phyloP scores from a whole-genome alignment of 2,888 invertebrate species.

The Neoaliturus tenellus region DNA sequence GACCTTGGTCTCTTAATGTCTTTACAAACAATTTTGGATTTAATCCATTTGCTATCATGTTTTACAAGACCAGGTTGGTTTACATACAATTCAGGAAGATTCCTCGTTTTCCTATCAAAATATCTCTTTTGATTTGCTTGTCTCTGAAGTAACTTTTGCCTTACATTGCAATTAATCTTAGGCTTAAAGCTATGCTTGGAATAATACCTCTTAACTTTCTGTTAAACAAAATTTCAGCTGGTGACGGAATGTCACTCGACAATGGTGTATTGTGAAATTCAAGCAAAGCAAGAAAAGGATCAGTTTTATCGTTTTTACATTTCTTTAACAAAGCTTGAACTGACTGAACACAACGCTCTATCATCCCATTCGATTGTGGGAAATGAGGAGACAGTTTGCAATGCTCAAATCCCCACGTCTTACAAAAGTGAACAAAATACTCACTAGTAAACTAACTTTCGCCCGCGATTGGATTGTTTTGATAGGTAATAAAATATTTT shows the following conservation, averaged over 20 bases:
- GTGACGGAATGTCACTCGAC: conserved; percentile 31
- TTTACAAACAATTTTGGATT: background rate
- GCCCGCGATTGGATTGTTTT: too few relatives aligned
- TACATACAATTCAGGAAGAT: background rate
- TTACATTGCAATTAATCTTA: background rate
- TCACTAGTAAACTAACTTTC: conserved; percentile 48
- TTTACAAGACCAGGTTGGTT: conserved; percentile 16
- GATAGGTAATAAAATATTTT: too few relatives aligned
- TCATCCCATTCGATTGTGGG: conserved; percentile 56
- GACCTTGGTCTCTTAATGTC: background rate
- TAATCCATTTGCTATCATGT: conserved; percentile 15
- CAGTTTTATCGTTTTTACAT: conserved; percentile 20
- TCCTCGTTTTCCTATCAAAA: conserved; percentile 14
- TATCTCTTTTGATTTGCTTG: conserved; percentile 18
- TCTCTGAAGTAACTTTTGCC: conserved; percentile 9
- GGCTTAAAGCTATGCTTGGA: background rate
- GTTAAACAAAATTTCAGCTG: conserved; percentile 39
- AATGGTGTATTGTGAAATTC: conserved; percentile 49
- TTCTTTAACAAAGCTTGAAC: conserved; percentile 29
- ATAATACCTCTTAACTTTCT: conserved; percentile 38
- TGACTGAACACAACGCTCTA: conserved; percentile 24
- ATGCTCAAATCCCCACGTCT: conserved; percentile 57
- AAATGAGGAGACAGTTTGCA: conserved; percentile 49
- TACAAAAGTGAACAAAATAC: conserved; percentile 34
- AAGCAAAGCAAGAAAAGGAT: conserved; percentile 31